These are phyloP conservation scores for Apocrypta bakeri DNA, from an alignment of 1,140 invertebrate genomes.

Conservation along the genomic window DNA sequence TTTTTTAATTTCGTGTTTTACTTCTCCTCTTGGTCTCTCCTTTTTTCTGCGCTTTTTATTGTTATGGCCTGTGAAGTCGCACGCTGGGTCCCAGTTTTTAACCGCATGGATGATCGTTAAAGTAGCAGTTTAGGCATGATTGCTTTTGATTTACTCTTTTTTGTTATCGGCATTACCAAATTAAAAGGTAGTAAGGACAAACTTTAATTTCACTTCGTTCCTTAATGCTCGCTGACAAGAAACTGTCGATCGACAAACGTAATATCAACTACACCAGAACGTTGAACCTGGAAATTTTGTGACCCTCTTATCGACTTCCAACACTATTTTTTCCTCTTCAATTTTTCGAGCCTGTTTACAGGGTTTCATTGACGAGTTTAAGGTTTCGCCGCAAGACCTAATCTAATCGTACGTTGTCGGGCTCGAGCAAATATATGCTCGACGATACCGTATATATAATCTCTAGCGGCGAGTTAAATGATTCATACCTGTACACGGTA, in stretches of 20 bases:
- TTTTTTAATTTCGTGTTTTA: background rate
- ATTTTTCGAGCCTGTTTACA: background rate
- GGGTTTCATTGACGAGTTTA: background rate
- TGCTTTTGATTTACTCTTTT: background rate
- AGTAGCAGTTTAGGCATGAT: background rate
- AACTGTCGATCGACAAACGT: too few relatives aligned
- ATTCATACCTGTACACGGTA: background rate
- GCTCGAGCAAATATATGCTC: conserved; percentile 47
- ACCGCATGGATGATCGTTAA: background rate
- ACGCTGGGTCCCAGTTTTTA: too few relatives aligned
- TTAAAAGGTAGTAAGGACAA: too few relatives aligned
- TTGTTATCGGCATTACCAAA: too few relatives aligned
- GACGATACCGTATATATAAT: conserved; percentile 33
- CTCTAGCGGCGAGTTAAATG: conserved; percentile 8
- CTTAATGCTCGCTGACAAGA: too few relatives aligned
- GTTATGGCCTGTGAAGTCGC: background rate
- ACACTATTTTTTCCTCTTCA: background rate
- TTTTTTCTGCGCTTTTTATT: background rate
- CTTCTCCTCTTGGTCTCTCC: background rate
- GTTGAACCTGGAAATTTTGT: background rate
- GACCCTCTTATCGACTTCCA: background rate
- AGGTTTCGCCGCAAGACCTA: conserved; percentile 10
- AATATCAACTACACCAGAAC: background rate
- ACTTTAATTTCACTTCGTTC: too few relatives aligned
- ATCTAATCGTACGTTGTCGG: conserved; percentile 43